phyloP scores from a whole-genome alignment of 2,888 invertebrate genomes.

The Ophion costatus region DNA sequence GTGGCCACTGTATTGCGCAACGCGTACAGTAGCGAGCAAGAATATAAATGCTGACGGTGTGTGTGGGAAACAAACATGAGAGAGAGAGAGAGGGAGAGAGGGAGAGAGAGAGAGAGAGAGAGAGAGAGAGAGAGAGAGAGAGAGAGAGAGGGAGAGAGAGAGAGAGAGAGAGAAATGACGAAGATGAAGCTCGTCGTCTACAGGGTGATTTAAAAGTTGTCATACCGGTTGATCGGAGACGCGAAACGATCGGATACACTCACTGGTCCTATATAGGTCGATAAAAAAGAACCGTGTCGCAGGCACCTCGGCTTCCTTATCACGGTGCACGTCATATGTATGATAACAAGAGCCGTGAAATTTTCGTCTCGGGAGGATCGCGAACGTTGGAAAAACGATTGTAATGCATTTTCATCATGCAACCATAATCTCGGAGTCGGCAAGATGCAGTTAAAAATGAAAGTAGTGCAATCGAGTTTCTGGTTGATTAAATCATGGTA shows the following conservation, averaged over 20 bases:
- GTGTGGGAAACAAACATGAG: constrained; percentile 8
- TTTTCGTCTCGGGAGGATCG: too few relatives aligned
- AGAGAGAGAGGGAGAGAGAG: constrained; percentile 12
- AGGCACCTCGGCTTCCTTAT: too few relatives aligned
- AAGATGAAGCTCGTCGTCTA: constrained; percentile 44
- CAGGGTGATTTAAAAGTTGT: constrained; percentile 64
- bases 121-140: constrained; percentile 2
- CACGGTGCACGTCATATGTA: too few relatives aligned
- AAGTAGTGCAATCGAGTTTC: too few relatives aligned
- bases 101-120: neutral
- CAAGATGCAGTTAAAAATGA: too few relatives aligned
- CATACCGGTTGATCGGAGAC: constrained; percentile 57
- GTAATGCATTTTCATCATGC: too few relatives aligned
- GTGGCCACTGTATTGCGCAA: constrained; percentile 19
- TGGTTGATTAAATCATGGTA: too few relatives aligned
- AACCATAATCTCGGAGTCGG: too few relatives aligned
- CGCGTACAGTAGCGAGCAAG: constrained; percentile 15
- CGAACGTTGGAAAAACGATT: too few relatives aligned
- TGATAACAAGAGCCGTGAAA: too few relatives aligned
- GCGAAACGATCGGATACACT: neutral
- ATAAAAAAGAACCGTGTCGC: too few relatives aligned
- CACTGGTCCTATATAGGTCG: neutral
- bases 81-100: constrained; percentile 10
- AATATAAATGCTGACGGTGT: constrained; percentile 20
- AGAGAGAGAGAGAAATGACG: constrained; percentile 9